A percentile compares a stretch with the other conserved stretches of the same genome.
Evolutionary conservation across 2,888 invertebrate genomes (phyloP).

Genomic region (Acanthopleura granulata): DNA sequence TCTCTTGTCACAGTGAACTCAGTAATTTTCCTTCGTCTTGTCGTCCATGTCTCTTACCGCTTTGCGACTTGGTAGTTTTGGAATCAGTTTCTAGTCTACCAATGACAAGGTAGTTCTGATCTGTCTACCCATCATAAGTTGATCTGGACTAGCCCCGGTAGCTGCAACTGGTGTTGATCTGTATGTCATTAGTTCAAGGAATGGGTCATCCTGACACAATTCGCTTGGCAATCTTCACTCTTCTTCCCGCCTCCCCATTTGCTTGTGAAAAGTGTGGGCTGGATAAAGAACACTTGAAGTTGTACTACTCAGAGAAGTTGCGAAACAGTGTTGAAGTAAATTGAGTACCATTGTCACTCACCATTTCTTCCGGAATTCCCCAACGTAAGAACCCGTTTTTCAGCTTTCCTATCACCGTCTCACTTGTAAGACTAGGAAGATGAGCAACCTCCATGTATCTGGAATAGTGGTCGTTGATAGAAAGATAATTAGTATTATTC

Average conservation of each 20-base stretch:
- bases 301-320: slow-evolving; percentile 25
- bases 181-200: slow-evolving; percentile 27
- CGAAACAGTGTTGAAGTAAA: too few species aligned
- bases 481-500: slow-evolving; percentile 25
- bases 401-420: slow-evolving; percentile 28
- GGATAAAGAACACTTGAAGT: slow-evolving; percentile 21
- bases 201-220: slow-evolving; percentile 26
- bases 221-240: slow-evolving; percentile 30
- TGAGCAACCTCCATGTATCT: slow-evolving; percentile 29
- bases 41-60: too few species aligned
- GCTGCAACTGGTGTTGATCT: slow-evolving; percentile 23
- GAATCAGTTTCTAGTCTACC: too few species aligned
- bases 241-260: slow-evolving; percentile 32
- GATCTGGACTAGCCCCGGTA: slow-evolving; percentile 25
- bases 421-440: slow-evolving; percentile 25
- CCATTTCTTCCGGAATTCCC: slow-evolving; percentile 29
- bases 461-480: slow-evolving; percentile 34
- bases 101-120: too few species aligned
- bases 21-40: too few species aligned
- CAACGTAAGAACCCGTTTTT: slow-evolving; percentile 33
- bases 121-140: too few species aligned
- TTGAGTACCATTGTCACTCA: too few species aligned
- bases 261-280: slow-evolving; percentile 29
- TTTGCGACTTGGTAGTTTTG: too few species aligned
- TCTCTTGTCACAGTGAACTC: too few species aligned